Percentiles rank a stretch among this genome's conserved stretches.
Evolutionary conservation across 2,888 invertebrate genomes (phyloP).

Genomic region (Drosophila algonquin): DNA sequence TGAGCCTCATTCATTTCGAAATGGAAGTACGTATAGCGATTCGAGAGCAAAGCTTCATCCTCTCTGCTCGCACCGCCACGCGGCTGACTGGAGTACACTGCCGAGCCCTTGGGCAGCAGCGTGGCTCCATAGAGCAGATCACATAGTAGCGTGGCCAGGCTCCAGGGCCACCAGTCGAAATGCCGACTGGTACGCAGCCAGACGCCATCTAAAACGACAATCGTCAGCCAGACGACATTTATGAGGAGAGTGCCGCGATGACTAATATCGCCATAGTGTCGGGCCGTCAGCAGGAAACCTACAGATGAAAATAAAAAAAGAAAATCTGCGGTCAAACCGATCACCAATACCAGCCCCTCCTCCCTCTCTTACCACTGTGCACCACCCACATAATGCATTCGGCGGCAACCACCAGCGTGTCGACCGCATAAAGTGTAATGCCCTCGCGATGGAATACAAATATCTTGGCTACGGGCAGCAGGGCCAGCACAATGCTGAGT

Average conservation of each 20-base stretch:
- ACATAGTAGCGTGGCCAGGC: constrained; percentile 86
- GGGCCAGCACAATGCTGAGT: constrained; percentile 86
- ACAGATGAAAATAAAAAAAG: too few relatives aligned
- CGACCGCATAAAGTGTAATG: constrained; percentile 86
- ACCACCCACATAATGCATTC: constrained; percentile 92
- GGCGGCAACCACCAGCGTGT: constrained; percentile 89
- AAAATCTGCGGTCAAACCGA: neutral
- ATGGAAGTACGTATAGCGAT: constrained; percentile 87
- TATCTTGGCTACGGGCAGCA: constrained; percentile 88
- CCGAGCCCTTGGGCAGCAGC: constrained; percentile 86
- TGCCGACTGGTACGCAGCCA: constrained; percentile 88
- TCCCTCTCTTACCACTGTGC: constrained; percentile 88
- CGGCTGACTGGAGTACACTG: constrained; percentile 79
- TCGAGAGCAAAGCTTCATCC: constrained; percentile 86
- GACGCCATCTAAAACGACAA: constrained; percentile 88
- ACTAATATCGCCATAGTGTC: constrained; percentile 87
- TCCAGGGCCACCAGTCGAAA: constrained; percentile 86
- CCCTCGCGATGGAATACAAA: constrained; percentile 86
- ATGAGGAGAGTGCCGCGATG: constrained; percentile 90
- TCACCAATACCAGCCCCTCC: neutral
- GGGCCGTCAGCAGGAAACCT: constrained; percentile 86
- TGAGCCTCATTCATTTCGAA: constrained; percentile 88
- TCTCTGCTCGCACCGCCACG: constrained; percentile 84
- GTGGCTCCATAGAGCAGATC: constrained; percentile 89
- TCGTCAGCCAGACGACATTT: constrained; percentile 88